Evolutionary conservation across 2,888 invertebrate species (phyloP).

Genomic region (Himalopsyche japonica): DNA sequence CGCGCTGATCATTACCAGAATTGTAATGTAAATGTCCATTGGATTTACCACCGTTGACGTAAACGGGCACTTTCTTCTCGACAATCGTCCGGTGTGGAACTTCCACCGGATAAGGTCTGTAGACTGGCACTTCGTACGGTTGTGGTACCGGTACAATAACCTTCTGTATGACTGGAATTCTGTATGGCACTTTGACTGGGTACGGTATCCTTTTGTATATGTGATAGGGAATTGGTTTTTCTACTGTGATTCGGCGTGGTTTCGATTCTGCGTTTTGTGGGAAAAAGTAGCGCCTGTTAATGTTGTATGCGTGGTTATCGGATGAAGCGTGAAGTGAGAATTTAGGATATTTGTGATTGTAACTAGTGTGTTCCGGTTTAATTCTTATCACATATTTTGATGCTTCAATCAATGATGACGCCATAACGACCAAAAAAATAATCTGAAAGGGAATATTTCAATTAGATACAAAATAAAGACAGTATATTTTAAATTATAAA

Average conservation of each 20-base stretch:
- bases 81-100: constrained; percentile 37
- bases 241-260: not conserved
- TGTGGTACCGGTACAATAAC: constrained; percentile 36
- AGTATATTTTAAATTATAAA: no score
- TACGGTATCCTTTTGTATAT: constrained; percentile 13
- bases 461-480: no score
- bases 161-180: constrained; percentile 38
- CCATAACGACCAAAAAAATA: not conserved
- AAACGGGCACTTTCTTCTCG: constrained; percentile 33
- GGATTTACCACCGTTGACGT: constrained; percentile 1
- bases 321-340: not conserved
- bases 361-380: not conserved
- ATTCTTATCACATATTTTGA: not conserved
- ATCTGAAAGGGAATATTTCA: not conserved
- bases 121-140: constrained; percentile 40
- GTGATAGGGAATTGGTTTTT: constrained; percentile 28
- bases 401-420: not conserved
- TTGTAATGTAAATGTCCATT: not conserved
- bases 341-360: not conserved
- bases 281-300: not conserved
- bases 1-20: not conserved
- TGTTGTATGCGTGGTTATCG: not conserved
- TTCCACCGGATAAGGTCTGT: constrained; percentile 33
- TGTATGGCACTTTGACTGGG: constrained; percentile 39
- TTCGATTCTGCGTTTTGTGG: not conserved